These are phyloP conservation scores for Mechanitis mazaeus DNA, from an alignment of 2,888 invertebrate genomes.

Conservation along the genomic window DNA sequence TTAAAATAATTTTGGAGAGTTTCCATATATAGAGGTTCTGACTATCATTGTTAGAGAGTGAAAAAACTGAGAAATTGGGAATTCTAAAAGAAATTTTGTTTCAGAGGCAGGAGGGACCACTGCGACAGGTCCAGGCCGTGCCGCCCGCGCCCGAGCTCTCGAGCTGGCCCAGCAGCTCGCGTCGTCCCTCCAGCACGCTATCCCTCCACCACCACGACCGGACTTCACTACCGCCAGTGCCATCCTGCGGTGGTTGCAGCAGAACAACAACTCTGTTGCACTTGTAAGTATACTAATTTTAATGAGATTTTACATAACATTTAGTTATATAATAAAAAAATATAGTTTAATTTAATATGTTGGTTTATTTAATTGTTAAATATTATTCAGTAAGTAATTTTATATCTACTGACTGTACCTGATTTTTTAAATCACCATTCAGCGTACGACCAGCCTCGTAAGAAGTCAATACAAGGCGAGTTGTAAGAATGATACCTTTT, in stretches of 20 bases:
- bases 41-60: no score
- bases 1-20: no score
- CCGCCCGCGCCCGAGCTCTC: conserved; percentile 72
- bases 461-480: no score
- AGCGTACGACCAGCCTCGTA: no score
- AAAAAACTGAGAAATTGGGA: no score
- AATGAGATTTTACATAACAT: background rate
- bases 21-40: no score
- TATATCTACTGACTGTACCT: no score
- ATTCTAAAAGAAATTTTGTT: conserved; percentile 11
- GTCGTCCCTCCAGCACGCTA: conserved; percentile 79
- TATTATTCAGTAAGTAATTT: no score
- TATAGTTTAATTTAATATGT: no score
- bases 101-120: conserved; percentile 62
- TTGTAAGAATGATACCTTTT: conserved; percentile 7
- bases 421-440: no score
- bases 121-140: conserved; percentile 56
- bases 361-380: no score
- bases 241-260: conserved; percentile 81
- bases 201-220: conserved; percentile 80
- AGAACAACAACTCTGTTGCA: conserved; percentile 67
- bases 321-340: no score
- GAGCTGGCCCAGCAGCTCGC: conserved; percentile 81
- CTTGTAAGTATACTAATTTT: conserved; percentile 48
- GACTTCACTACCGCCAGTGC: conserved; percentile 81